These are phyloP conservation scores for Macroglossus sobrinus DNA, from an alignment of 2,113 vertebrate species.

Conservation along the genomic window DNA sequence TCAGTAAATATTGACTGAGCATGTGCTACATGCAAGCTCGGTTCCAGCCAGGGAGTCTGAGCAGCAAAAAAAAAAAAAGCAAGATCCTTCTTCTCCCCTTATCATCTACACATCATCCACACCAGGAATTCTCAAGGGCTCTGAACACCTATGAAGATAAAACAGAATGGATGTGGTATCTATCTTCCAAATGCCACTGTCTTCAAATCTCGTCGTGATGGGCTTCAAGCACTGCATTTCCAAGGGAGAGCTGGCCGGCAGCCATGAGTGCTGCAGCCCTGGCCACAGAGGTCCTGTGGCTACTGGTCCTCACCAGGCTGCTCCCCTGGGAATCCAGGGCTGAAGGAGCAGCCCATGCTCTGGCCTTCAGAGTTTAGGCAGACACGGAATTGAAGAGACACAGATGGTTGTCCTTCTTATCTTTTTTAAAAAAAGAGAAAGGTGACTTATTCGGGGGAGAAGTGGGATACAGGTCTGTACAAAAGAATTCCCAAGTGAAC, in stretches of 20 bases:
- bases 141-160: not conserved
- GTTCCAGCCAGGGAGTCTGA: not conserved
- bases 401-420: not conserved
- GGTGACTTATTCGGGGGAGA: not conserved
- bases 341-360: not conserved
- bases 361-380: not conserved
- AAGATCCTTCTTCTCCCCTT: not conserved
- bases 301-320: not conserved
- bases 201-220: not conserved
- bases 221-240: not conserved
- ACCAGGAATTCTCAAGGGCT: not conserved
- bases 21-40: not conserved
- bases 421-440: conserved; percentile 10
- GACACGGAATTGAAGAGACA: not conserved
- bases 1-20: not conserved
- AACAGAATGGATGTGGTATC: not conserved
- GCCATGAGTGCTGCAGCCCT: not conserved
- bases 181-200: not conserved
- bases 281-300: not conserved
- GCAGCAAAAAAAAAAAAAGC: not conserved
- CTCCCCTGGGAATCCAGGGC: not conserved
- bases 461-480: not conserved
- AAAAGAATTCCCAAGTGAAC: conserved; percentile 24
- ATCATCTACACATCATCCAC: not conserved
- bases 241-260: not conserved